Percentiles rank a stretch among this genome's conserved stretches.
phyloP scores from a whole-genome alignment of 2,888 invertebrate genomes.

The Carabus problematicus region DNA sequence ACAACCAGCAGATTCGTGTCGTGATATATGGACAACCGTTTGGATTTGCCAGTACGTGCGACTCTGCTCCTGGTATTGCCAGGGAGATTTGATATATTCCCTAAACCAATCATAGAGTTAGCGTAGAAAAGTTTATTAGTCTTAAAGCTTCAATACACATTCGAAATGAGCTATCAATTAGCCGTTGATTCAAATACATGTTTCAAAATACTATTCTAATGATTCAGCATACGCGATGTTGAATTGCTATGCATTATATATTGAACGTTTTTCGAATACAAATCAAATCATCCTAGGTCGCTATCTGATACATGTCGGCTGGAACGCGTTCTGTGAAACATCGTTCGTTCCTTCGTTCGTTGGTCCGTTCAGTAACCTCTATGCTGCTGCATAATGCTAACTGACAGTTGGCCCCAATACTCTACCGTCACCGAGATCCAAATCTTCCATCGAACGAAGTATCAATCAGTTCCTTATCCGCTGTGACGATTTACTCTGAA shows the following conservation, averaged over 20 bases:
- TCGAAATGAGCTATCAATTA: too few relatives aligned
- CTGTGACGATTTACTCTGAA: not conserved
- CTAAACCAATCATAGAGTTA: too few relatives aligned
- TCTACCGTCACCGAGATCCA: conserved; percentile 7
- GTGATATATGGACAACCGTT: too few relatives aligned
- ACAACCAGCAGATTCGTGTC: too few relatives aligned
- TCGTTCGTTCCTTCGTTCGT: too few relatives aligned
- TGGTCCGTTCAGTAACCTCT: not conserved
- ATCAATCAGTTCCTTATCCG: conserved; percentile 35
- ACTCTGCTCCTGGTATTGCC: too few relatives aligned
- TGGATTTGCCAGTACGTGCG: too few relatives aligned
- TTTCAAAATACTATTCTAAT: too few relatives aligned
- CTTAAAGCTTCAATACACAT: too few relatives aligned
- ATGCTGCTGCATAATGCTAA: conserved; percentile 7
- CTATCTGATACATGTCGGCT: conserved; percentile 5
- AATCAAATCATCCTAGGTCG: not conserved
- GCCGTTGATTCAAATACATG: too few relatives aligned
- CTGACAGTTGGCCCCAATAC: conserved; percentile 12
- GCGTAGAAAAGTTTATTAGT: too few relatives aligned
- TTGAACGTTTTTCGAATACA: conserved; percentile 3
- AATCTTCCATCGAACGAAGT: conserved; percentile 18
- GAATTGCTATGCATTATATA: not conserved
- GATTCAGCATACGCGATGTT: not conserved
- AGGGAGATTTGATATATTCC: too few relatives aligned
- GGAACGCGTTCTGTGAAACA: not conserved